Base-by-base conservation (phyloP, 2,888 invertebrate genomes). In the Andrena bucephala region DNA sequence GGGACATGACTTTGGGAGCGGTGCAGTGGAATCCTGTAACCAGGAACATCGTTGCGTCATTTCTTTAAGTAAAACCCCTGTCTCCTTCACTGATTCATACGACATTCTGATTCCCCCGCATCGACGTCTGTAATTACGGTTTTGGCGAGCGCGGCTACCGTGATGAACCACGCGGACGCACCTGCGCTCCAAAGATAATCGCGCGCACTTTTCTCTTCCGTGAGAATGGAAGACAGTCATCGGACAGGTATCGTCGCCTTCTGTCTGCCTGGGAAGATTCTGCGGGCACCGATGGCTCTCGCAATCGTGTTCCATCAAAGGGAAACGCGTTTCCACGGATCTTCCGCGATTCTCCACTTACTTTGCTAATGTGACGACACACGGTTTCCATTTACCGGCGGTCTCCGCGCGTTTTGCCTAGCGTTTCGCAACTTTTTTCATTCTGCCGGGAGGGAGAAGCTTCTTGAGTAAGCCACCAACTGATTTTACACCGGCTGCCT, bases 211-310 rank as follows among this genome's bases (percentile, higher is more conserved):
- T 84, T 76, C 88, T 86, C 90, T 92, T 92, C 91, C 92, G 92
- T 92, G 92, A 92, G 92, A 92, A 92, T 72, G 42, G 79, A 63
- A 84, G 73, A 86, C 81, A 91, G 85, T 92, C 92, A 92, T 92
- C 90, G 90, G 76, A 66, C 73, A 87, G 73, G 83, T 76, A 91
- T 91, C 87, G 86, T 88, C 83, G 76, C 59, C 24, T 68, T 67
- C 60, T 77, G 80, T 67, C 72, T 33, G 70, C 74, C 75, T 79
- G 76, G 76, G 80, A 86, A 79, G 80, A 84, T 87, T 75, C 75
- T 63, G 72, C 60, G 52, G 42, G 42, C 70, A n/a, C n/a, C 72
- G 63, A 71, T 68, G 67, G 71, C 60, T 87, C 87, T 89, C 83
- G 88, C 89, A 88, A 91, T 73, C 68, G 48, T 57, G 33, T 57